Base-by-base conservation (phyloP, 2,888 invertebrate genomes). In the Chloromyia formosa region DNA sequence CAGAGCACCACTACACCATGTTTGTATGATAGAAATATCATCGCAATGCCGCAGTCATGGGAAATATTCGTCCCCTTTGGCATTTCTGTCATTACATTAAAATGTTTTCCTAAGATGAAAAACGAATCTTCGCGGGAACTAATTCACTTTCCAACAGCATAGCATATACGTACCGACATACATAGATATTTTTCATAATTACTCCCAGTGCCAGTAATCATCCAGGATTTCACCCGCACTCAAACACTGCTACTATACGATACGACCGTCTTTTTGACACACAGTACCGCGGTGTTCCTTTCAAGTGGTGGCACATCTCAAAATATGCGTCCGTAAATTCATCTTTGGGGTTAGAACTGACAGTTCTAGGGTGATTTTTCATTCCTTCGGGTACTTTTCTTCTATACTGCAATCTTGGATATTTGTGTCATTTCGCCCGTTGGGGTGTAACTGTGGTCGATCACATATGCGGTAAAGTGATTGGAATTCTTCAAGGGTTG, bases 401-500 rank as follows among this genome's bases (percentile, higher is more conserved):
- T 0, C 64, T 23, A 2, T 69, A 23, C 54, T 42, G n/a, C 18
- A 54, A 54, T 2, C n/a, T 3, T 54, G 9, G n/a, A 23, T 35
- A 18, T n/a, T n/a, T n/a, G n/a, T n/a, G n/a, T n/a, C n/a, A n/a
- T n/a, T n/a, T 23, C 49, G 10, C 2, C 14, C 12, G 49, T 49
- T 16, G 23, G 68, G 35, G 69, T 27, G 35, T 54, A 69, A 69
- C 54, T 69, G 69, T 69, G 69, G 69, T 69, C 27, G 69, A 69
- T 69, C 54, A 69, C 69, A 69, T 69, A 69, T 69, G 69, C 69
- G 14, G 69, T 18, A 69, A 69, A 69, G 54, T 69, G 69, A 69
- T 69, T 69, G 54, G 54, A 69, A 69, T 69, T 69, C 69, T 69
- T 69, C 23, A 68, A 68, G 69, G 69, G 69, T 69, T 69, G 66